These are phyloP conservation scores for Corythornis cristatus DNA, from an alignment of 2,113 vertebrate species.

Conservation along the genomic window DNA sequence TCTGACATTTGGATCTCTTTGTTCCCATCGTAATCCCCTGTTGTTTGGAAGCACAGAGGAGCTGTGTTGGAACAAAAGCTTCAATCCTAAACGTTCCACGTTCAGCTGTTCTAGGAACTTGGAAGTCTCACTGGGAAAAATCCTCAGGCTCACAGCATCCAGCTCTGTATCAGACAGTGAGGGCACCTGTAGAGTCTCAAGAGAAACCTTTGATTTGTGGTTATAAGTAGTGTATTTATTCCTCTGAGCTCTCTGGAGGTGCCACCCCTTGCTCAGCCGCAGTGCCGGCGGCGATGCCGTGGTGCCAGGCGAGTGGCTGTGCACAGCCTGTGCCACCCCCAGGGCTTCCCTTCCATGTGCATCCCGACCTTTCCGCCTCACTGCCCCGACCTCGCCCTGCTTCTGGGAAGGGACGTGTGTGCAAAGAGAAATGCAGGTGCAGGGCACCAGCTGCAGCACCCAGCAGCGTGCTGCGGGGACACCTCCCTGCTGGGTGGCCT, in stretches of 20 bases:
- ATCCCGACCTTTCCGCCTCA: neutral
- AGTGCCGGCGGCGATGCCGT: fast-evolving
- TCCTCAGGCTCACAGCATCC: neutral
- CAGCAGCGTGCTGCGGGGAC: fast-evolving
- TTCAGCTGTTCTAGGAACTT: neutral
- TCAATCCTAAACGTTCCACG: neutral
- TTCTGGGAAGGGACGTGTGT: neutral
- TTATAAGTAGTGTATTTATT: neutral
- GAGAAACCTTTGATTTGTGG: neutral
- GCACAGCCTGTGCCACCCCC: neutral
- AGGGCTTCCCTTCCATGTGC: neutral
- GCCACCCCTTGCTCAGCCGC: too few species aligned
- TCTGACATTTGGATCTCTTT: neutral
- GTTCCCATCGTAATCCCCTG: neutral
- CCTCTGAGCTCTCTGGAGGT: neutral
- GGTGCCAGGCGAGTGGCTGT: too few species aligned
- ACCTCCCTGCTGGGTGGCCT: neutral
- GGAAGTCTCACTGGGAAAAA: neutral
- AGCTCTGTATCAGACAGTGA: neutral
- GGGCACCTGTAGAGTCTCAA: neutral
- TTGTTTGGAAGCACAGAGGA: neutral
- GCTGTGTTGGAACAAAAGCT: neutral
- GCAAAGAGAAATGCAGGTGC: neutral
- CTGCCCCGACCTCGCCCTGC: neutral
- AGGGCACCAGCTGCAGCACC: too few species aligned